Base-by-base conservation (phyloP, 2,888 invertebrate species). In the Notodonta dromedarius region DNA sequence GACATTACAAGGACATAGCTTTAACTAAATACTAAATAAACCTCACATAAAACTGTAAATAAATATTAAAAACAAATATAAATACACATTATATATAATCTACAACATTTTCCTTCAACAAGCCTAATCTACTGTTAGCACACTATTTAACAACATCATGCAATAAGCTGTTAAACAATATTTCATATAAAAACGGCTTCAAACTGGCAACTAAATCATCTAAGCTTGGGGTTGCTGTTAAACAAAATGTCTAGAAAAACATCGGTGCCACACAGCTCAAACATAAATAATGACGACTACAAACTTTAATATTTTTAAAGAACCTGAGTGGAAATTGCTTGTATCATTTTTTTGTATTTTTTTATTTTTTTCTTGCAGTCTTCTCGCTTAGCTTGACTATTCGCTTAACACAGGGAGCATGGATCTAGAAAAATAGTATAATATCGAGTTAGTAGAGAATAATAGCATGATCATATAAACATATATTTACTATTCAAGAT, bases 381-480 rank as follows among this genome's bases (percentile, higher is more conserved):
- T 92, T 93, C 91, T 88, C 73, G 80, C 82, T 88, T 90, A 90
- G 86, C 92, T 91, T 87, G 94, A 88, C 94, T 95, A 96, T 95
- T 96, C 96, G 93, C 95, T 96, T 95, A 96, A 94, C 90, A 96
- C 96, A 84, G 96, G 96, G 94, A 96, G 96, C 94, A 96, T 96
- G 93, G 96, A 96, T 95, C 96, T 94, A 95, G 90, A 94, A 94
- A 83, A 83, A 84, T 60, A 80, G 77, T 78, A 70, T 70, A 62
- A 66, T 69, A 42, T 62, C n/a, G 40, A 14, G 58, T 74, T 73
- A 73, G 59, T 67, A 58, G 54, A 61, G 55, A 56, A 39, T 16
- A 39, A 9, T 35, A 13, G n/a, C 46, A 57, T 2, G 11, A 11
- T 42, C 24, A 42, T 9, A 42, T 48, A 48, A 48, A 14, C n/a